phyloP scores from a whole-genome alignment of 2,888 invertebrate species.

The Diadegma fenestrale region DNA sequence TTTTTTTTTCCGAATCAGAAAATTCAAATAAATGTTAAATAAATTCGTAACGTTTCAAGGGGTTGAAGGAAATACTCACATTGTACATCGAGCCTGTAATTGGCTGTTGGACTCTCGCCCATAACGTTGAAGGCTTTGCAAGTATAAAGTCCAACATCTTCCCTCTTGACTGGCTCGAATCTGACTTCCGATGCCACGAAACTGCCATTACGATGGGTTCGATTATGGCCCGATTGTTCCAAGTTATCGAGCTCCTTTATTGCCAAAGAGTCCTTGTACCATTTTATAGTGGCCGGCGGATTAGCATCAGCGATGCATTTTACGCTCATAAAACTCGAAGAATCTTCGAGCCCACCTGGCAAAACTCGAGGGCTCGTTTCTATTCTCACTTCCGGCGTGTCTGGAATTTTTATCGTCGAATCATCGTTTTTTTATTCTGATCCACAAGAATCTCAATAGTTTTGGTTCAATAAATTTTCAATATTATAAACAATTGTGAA shows the following conservation, averaged over 20 bases:
- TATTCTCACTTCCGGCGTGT: slow-evolving; percentile 86
- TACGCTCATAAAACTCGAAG: slow-evolving; percentile 85
- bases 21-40: too few species aligned
- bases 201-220: slow-evolving; percentile 85
- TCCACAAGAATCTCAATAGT: background rate
- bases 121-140: slow-evolving; percentile 95
- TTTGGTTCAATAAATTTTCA: background rate
- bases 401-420: slow-evolving; percentile 79
- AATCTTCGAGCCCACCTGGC: slow-evolving; percentile 85
- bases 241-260: slow-evolving; percentile 75
- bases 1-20: too few species aligned
- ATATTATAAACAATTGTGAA: background rate
- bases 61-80: slow-evolving; percentile 83
- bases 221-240: slow-evolving; percentile 85
- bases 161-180: slow-evolving; percentile 86
- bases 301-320: slow-evolving; percentile 87
- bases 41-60: background rate
- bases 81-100: slow-evolving; percentile 86
- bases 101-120: slow-evolving; percentile 87
- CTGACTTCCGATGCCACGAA: slow-evolving; percentile 83
- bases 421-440: background rate
- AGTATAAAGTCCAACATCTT: slow-evolving; percentile 91
- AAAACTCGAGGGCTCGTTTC: slow-evolving; percentile 85
- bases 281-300: slow-evolving; percentile 86
- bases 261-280: slow-evolving; percentile 84